These are phyloP conservation scores for Ptychobarbus kaznakovi DNA, from an alignment of 2,797 vertebrate genomes.

Conservation along the genomic window DNA sequence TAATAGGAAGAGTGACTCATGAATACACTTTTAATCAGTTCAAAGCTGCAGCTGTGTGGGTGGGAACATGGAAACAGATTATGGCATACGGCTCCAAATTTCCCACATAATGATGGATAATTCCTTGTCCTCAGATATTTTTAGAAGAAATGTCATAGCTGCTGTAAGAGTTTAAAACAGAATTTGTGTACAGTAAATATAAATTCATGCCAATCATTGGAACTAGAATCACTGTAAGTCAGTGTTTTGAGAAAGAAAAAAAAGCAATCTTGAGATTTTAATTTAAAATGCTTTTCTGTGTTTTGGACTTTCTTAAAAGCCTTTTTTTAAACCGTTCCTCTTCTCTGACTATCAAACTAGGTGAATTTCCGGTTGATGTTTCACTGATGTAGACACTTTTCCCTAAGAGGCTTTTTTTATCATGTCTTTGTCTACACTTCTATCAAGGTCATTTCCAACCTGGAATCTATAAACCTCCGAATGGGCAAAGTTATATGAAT, in stretches of 20 bases:
- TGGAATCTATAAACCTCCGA: conserved; percentile 83
- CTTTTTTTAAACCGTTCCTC: background rate
- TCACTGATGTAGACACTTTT: conserved; percentile 70
- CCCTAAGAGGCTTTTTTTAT: conserved; percentile 65
- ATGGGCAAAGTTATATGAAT: conserved; percentile 84
- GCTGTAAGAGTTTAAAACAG: conserved; percentile 44
- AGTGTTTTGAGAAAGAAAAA: background rate
- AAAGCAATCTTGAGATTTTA: no score
- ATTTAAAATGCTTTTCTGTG: background rate
- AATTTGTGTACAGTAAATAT: conserved; percentile 10
- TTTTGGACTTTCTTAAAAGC: background rate
- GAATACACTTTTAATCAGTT: conserved; percentile 82
- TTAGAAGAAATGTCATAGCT: conserved; percentile 45
- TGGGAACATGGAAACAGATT: conserved; percentile 43
- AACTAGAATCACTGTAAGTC: background rate
- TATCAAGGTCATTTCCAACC: conserved; percentile 80
- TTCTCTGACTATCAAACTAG: background rate
- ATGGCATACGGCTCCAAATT: conserved; percentile 45
- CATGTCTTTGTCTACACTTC: conserved; percentile 51
- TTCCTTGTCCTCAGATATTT: conserved; percentile 53
- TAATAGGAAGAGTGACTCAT: conserved; percentile 80
- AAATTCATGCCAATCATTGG: conserved; percentile 20
- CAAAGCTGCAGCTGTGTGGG: conserved; percentile 66
- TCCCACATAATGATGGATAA: conserved; percentile 58
- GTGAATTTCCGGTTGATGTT: conserved; percentile 59